Evolutionary conservation across 2,888 invertebrate genomes (phyloP).

Genomic region (Tipula confusa): DNA sequence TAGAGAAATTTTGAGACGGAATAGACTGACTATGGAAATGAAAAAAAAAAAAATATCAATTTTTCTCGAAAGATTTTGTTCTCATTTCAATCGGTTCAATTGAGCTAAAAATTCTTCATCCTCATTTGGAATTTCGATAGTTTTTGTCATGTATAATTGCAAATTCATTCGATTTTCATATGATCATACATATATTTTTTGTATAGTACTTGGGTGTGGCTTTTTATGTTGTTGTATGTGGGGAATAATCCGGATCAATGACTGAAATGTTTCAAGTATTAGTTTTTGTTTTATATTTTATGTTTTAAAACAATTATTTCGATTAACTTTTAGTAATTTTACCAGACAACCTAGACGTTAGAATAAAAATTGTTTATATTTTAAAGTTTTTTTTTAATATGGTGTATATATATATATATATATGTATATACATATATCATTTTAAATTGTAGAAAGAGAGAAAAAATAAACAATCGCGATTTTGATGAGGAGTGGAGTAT

Average conservation of each 20-base stretch:
- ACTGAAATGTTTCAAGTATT: not conserved
- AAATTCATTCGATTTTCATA: not conserved
- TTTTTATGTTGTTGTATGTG: not conserved
- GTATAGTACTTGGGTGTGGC: not conserved
- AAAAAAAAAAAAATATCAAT: not conserved
- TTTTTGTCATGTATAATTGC: not conserved
- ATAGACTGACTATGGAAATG: not conserved
- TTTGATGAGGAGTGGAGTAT: not conserved
- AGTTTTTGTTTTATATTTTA: not conserved
- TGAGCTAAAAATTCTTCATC: not conserved
- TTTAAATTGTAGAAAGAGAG: not conserved
- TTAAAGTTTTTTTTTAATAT: not conserved
- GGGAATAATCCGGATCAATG: slow-evolving; percentile 17
- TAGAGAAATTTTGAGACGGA: not conserved
- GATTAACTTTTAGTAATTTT: not conserved
- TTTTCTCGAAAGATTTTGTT: not conserved
- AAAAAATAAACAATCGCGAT: not conserved
- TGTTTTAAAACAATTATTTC: not conserved
- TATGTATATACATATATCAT: not conserved
- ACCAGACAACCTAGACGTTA: not conserved
- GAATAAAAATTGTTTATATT: not conserved
- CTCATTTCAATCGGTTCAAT: not conserved
- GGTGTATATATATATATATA: not conserved
- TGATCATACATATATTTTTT: not conserved
- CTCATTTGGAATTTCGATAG: not conserved